These are phyloP conservation scores for Germaria angustata DNA, from an alignment of 2,888 invertebrate genomes.

Conservation along the genomic window DNA sequence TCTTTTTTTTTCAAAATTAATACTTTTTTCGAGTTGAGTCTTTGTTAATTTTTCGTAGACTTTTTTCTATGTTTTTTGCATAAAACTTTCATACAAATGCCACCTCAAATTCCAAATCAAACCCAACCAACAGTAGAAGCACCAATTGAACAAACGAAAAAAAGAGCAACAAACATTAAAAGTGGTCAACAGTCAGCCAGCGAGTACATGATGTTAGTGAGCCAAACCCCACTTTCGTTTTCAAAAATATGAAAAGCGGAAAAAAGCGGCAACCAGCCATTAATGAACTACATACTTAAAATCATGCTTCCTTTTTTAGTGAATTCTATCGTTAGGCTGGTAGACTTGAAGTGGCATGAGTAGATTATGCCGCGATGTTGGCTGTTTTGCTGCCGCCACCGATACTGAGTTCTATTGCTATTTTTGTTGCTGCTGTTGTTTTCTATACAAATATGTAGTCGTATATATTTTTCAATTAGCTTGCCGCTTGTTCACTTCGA, in stretches of 20 bases:
- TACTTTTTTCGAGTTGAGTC: conserved; percentile 20
- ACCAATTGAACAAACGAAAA: conserved; percentile 7
- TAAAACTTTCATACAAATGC: not conserved
- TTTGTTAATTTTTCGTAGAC: conserved; percentile 47
- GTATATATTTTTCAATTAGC: conserved; percentile 58
- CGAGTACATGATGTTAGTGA: conserved; percentile 29
- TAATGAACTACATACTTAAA: conserved; percentile 62
- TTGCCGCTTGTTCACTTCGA: conserved; percentile 62
- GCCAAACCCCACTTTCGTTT: conserved; percentile 57
- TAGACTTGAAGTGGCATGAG: conserved; percentile 56
- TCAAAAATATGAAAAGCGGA: conserved; percentile 23
- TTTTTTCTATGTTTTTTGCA: not conserved
- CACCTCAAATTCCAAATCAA: conserved; percentile 14
- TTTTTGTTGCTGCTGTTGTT: conserved; percentile 33
- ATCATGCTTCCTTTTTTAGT: conserved; percentile 45
- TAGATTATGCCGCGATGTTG: conserved; percentile 52
- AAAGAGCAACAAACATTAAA: conserved; percentile 36
- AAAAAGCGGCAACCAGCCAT: conserved; percentile 43
- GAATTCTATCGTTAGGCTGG: conserved; percentile 50
- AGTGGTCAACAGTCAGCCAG: conserved; percentile 53
- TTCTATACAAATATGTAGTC: not conserved
- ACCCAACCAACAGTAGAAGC: not conserved
- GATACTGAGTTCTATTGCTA: not conserved
- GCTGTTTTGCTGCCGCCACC: conserved; percentile 8
- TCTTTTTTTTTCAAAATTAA: not conserved